Evolutionary conservation across 1,140 invertebrate species (phyloP), one percentile per base, ranked within the genome.

Genomic region (Trichomalopsis sarcophagae): DNA sequence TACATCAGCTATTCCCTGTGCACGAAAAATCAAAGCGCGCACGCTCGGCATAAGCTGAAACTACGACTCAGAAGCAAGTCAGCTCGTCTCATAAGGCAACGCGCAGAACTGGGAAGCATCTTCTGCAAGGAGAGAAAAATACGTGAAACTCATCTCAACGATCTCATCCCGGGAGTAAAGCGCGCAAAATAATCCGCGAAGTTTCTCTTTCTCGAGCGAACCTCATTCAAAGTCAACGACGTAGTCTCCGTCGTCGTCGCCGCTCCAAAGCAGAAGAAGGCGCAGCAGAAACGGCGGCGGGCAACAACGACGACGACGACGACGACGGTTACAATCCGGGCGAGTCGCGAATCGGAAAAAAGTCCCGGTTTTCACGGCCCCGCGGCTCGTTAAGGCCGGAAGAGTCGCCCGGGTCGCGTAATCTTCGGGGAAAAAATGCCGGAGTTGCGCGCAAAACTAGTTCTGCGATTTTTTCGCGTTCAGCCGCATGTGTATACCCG

Each of bases 101-200:
- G 21, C 30, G 30, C 21, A 14, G 1, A 1, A 30, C 0, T 14
- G 40, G 7, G 17, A n/a, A 17, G 50, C 50, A 55, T 55, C 50
- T 62, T 62, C 17, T 50, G 17, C n/a, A 30, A 66, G 9, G 66
- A 47, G 36, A 84, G 77, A 73, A 73, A 78, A 78, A 66, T 85
- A 85, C 71, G 55, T 33, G 78, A 81, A 75, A 81, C 69, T 85
- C 55, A 76, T 81, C 75, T 75, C 47, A 85, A 81, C 27, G 79
- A 82, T 81, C 71, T 66, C 78, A 40, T 68, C 23, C 40, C 55
- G 55, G 9, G 68, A 30, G 17, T 27, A 9, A 62, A n/a, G 55
- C 30, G 83, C 62, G 83, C 55, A 44, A 80, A 84, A 80, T 74
- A 80, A 73, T 27, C 30, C 76, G 47, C n/a, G 75, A 21, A n/a